phyloP scores from a whole-genome alignment of 2,113 vertebrate species.

The zebrafish (Danio rerio) region GRCz12tu NC_133185.1:38493501-38494000 shows the following conservation, averaged over 20 bases:
- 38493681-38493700: neutral
- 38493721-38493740: neutral
- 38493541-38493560: neutral
- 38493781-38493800: neutral
- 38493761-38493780: neutral
- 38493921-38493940: no score
- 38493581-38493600: conserved; percentile 86
- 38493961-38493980: no score
- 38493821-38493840: no score
- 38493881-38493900: no score
- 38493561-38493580: conserved; percentile 86
- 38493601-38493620: conserved; percentile 89
- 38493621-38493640: conserved; percentile 93
- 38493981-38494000: no score
- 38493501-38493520: neutral
- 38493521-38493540: neutral
- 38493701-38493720: neutral
- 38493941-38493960: no score
- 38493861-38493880: no score
- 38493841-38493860: neutral
- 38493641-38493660: conserved; percentile 92
- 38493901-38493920: no score
- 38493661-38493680: conserved; percentile 84
- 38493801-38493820: neutral
- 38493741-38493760: neutral